A percentile compares a stretch with the other conserved stretches of the same genome.
Evolutionary conservation across 2,888 invertebrate species (phyloP).

Genomic region (Dione juno): DNA sequence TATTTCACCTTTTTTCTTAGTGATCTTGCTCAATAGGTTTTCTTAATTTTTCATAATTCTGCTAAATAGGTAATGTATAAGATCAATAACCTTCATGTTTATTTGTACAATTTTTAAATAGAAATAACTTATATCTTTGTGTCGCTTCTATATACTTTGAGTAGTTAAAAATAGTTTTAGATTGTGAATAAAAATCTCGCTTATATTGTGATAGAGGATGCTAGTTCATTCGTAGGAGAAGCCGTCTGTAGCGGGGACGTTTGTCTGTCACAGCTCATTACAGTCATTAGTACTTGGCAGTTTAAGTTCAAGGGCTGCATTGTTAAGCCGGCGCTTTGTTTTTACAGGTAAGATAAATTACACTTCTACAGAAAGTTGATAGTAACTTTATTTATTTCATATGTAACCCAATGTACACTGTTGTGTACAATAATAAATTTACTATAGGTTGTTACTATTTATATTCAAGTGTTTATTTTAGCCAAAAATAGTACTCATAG

Average conservation of each 20-base stretch:
- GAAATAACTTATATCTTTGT: constrained; percentile 21
- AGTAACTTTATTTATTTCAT: neutral
- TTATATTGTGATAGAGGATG: constrained; percentile 57
- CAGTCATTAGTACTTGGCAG: constrained; percentile 53
- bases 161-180: constrained; percentile 66
- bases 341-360: constrained; percentile 57
- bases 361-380: neutral
- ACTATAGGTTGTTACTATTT: too few relatives aligned
- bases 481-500: neutral
- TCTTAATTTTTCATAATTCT: too few relatives aligned
- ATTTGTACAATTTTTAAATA: constrained; percentile 32
- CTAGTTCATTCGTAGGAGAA: constrained; percentile 65
- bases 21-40: too few relatives aligned
- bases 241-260: constrained; percentile 56
- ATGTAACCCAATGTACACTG: neutral
- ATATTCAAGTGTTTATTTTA: neutral
- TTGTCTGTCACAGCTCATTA: constrained; percentile 52
- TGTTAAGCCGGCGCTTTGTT: constrained; percentile 52
- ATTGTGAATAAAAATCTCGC: constrained; percentile 71
- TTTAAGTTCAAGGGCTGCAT: constrained; percentile 72
- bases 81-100: constrained; percentile 40
- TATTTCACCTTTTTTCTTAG: too few relatives aligned
- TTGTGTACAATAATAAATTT: too few relatives aligned
- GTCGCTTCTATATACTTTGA: constrained; percentile 35
- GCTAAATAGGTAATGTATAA: neutral